Evolutionary conservation across 2,797 vertebrate species (phyloP).

Genomic region (Harpagifer antarcticus): DNA sequence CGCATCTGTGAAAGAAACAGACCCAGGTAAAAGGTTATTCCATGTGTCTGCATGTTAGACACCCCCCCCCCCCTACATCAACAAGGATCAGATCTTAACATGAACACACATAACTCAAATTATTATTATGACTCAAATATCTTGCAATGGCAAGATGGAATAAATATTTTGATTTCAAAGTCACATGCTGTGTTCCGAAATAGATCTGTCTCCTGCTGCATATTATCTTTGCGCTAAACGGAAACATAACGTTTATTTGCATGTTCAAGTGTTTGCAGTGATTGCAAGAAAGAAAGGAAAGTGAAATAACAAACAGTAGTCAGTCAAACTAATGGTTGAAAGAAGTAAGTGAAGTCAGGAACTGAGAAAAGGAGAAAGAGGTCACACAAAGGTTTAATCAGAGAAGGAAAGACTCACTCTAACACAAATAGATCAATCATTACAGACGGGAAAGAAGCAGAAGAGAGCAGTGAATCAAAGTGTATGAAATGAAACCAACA

Average conservation of each 20-base stretch:
- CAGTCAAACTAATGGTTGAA: constrained; percentile 25
- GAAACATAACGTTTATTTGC: not conserved
- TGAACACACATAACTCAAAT: constrained; percentile 38
- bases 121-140: constrained; percentile 36
- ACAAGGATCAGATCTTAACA: constrained; percentile 44
- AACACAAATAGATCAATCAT: constrained; percentile 50
- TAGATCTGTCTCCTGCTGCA: constrained; percentile 25
- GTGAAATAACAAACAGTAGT: constrained; percentile 32
- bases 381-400: constrained; percentile 78
- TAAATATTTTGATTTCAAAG: constrained; percentile 47
- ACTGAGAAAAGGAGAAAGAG: constrained; percentile 66
- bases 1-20: constrained; percentile 34
- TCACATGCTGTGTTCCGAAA: constrained; percentile 37
- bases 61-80: constrained; percentile 16
- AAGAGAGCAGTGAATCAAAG: constrained; percentile 48
- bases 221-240: constrained; percentile 18
- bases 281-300: constrained; percentile 39
- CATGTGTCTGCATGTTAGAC: constrained; percentile 52
- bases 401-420: constrained; percentile 52
- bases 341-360: constrained; percentile 51
- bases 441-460: constrained; percentile 47
- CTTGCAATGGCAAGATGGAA: constrained; percentile 10
- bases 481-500: constrained; percentile 51
- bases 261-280: constrained; percentile 25
- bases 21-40: constrained; percentile 46